Evolutionary conservation across 1,140 invertebrate species (phyloP).

Genomic region (Habropoda laboriosa): DNA sequence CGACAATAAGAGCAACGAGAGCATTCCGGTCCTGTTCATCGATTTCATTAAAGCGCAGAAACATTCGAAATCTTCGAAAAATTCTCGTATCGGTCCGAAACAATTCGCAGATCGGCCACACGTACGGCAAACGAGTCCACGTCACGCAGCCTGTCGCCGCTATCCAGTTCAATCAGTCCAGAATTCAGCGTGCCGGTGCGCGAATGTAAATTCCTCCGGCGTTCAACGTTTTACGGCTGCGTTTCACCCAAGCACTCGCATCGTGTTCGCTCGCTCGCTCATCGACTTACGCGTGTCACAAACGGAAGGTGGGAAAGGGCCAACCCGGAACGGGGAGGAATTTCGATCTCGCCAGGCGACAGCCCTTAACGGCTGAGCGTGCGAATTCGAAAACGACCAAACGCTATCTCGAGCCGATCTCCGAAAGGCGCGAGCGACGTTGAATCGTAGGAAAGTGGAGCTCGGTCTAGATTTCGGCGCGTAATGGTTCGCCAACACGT

Average conservation of each 20-base stretch:
- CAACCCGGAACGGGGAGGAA: constrained; percentile 28
- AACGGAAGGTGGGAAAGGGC: not conserved
- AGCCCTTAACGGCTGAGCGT: constrained; percentile 16
- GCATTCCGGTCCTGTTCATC: not conserved
- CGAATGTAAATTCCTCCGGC: not conserved
- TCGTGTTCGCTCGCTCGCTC: too few species aligned
- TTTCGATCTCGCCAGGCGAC: constrained; percentile 48
- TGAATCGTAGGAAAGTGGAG: not conserved
- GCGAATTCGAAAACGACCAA: constrained; percentile 45
- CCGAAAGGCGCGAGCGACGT: not conserved
- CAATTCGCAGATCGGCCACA: not conserved
- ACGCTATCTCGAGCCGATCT: not conserved
- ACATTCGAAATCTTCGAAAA: not conserved
- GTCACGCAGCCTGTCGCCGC: not conserved
- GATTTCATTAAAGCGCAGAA: too few species aligned
- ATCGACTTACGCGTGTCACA: constrained; percentile 14
- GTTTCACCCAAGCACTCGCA: not conserved
- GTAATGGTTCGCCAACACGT: not conserved
- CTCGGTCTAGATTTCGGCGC: not conserved
- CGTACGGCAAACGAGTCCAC: constrained; percentile 10
- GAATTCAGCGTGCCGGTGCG: not conserved
- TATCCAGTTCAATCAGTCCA: constrained; percentile 13
- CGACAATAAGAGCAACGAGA: too few species aligned
- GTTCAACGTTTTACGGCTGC: not conserved
- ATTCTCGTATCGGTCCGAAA: not conserved